Base-by-base conservation (phyloP, 37 sponge, comb jelly and placozoan species). In the Ianthella basta region DNA sequence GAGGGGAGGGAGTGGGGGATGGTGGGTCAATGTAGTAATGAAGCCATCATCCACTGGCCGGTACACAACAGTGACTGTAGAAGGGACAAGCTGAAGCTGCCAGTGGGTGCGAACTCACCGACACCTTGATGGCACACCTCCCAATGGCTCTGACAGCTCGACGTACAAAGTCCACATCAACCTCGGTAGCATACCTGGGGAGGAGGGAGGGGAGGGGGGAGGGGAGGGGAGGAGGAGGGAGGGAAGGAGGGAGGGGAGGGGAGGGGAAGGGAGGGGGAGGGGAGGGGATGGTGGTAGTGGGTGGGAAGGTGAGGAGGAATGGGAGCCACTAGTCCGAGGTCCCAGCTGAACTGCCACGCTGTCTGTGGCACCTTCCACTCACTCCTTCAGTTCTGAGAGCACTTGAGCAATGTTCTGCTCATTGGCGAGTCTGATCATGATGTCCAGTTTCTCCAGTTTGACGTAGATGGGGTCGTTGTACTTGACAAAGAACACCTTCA, bases 401-500 rank as follows among this genome's bases (percentile, higher is more conserved):
- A 98, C 96, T 72, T 84, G 93, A 15, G 89, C 91, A 60, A 98
- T 98, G 91, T 98, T 98, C 30, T 79, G 59, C 36, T 82, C 74
- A 38, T 81, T 95, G 56, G 92, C 83, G n/a, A 98, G 94, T 0
- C 99, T 93, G 19, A 98, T 98, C 99, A 98, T 98, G 83, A 98
- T 94, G 82, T 98, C 99, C 83, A 98, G 84, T 81, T 98, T 98
- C 88, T 98, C 99, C 85, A 98, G 88, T 59, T 98, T 98, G 77
- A 98, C 99, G 68, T 98, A 98, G 59, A 98, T 98, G 16, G 99
- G 99, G 55, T 98, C 99, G 65, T 98, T 98, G 87, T 98, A 98
- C 86, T 98, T 98, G 60, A 98, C 99, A 85, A 96, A 98, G 97
- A 98, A 98, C 29, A 95, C 99, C 84, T 98, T 98, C 66, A 98